These are phyloP conservation scores for Stegophylla sp. DNA, from an alignment of 2,888 invertebrate genomes.

Conservation along the genomic window DNA sequence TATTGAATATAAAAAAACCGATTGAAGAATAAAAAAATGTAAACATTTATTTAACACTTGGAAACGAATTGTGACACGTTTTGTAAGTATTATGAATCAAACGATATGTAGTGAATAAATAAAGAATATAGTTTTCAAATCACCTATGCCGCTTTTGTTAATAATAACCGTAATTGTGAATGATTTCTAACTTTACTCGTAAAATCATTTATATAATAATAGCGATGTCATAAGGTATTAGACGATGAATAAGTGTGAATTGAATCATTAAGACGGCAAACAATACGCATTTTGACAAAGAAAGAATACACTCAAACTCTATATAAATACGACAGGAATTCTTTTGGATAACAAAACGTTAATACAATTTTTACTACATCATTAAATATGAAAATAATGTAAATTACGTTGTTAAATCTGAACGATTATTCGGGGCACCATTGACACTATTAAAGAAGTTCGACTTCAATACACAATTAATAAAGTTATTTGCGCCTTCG, in stretches of 20 bases:
- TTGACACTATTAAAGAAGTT: slow-evolving; percentile 9
- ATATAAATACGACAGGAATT: neutral
- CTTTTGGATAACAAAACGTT: neutral
- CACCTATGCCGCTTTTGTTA: too few relatives aligned
- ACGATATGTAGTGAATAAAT: neutral
- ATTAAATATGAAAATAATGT: neutral
- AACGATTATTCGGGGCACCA: slow-evolving; percentile 3
- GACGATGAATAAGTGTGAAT: neutral
- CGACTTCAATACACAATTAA: neutral
- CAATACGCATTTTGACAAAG: neutral
- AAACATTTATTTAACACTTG: too few relatives aligned
- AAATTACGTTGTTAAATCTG: slow-evolving; percentile 19
- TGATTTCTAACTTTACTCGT: neutral
- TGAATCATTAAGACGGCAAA: neutral
- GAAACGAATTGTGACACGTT: too few relatives aligned
- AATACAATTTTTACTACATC: neutral
- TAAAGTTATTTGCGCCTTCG: slow-evolving; percentile 2
- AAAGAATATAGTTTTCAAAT: neutral
- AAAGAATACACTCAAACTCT: neutral
- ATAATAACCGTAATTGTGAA: neutral
- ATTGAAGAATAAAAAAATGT: too few relatives aligned
- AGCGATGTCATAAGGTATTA: neutral
- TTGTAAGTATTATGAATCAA: too few relatives aligned
- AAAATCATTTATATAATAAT: neutral
- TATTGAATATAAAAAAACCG: too few relatives aligned